Evolutionary conservation across 1,140 invertebrate genomes (phyloP).

Genomic region (Drosophila hydei): DNA sequence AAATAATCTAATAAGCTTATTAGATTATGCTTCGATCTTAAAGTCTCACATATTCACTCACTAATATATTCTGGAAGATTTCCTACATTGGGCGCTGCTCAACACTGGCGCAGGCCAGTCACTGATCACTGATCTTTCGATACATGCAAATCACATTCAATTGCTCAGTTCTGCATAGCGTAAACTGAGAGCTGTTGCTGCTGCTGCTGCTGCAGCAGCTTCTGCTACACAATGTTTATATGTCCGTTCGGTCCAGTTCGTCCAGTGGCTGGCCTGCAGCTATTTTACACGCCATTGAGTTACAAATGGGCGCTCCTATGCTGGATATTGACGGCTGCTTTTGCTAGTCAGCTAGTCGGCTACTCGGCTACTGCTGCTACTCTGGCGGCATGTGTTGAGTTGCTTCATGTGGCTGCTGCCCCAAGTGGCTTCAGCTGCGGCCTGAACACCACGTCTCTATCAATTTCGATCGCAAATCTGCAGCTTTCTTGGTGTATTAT

Average conservation of each 20-base stretch:
- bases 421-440: slow-evolving; percentile 7
- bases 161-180: slow-evolving; percentile 53
- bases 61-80: not conserved
- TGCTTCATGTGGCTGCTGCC: slow-evolving; percentile 1
- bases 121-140: not conserved
- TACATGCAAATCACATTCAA: slow-evolving; percentile 6
- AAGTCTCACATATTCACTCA: not conserved
- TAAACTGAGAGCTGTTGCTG: slow-evolving; percentile 12
- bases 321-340: slow-evolving; percentile 29
- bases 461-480: slow-evolving; percentile 55
- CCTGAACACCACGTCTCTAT: slow-evolving; percentile 43
- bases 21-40: too few species aligned
- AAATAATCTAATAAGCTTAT: too few species aligned
- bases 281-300: slow-evolving; percentile 80
- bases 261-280: slow-evolving; percentile 63
- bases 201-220: slow-evolving; percentile 23
- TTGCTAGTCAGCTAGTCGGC: slow-evolving; percentile 33
- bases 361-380: slow-evolving; percentile 30
- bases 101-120: not conserved
- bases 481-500: slow-evolving; percentile 54
- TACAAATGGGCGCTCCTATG: slow-evolving; percentile 59
- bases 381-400: slow-evolving; percentile 56
- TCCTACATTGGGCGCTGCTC: not conserved
- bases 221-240: slow-evolving; percentile 26
- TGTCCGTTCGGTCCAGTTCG: slow-evolving; percentile 35